Evolutionary conservation across 2,888 invertebrate genomes (phyloP).

Genomic region (Acanthosepion pharaonis): DNA sequence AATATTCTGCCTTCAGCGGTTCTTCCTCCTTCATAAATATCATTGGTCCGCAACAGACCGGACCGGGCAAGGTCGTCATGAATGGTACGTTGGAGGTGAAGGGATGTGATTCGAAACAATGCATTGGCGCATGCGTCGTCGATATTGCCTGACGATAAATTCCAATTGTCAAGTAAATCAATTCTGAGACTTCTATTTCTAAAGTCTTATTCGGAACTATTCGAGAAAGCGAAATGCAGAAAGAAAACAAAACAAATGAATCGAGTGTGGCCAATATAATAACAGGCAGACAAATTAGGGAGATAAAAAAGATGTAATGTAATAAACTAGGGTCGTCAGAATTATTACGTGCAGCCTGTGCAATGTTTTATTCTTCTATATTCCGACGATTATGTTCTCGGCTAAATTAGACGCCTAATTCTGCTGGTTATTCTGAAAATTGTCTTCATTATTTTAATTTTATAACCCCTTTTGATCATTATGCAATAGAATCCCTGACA

Average conservation of each 20-base stretch:
- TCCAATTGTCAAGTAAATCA: neutral
- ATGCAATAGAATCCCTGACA: no score
- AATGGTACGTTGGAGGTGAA: neutral
- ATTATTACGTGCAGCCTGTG: no score
- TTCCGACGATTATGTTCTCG: no score
- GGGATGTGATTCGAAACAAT: neutral
- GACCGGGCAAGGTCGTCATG: neutral
- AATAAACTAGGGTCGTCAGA: no score
- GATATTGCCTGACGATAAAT: slow-evolving; percentile 23
- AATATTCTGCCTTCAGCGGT: neutral
- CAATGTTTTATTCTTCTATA: no score
- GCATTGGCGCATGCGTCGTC: neutral
- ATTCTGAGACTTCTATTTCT: neutral
- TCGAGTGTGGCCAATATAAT: no score
- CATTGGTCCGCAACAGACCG: neutral
- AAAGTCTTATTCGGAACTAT: neutral
- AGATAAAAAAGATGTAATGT: no score
- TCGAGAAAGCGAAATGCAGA: neutral
- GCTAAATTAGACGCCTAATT: no score
- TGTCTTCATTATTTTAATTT: no score
- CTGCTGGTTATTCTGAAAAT: no score
- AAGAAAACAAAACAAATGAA: neutral
- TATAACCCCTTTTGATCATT: no score
- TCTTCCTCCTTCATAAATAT: slow-evolving; percentile 8
- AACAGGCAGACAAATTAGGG: no score